Evolutionary conservation across 92 coral and sea anemone genomes (phyloP).

Genomic region (Actinernus sp.): DNA sequence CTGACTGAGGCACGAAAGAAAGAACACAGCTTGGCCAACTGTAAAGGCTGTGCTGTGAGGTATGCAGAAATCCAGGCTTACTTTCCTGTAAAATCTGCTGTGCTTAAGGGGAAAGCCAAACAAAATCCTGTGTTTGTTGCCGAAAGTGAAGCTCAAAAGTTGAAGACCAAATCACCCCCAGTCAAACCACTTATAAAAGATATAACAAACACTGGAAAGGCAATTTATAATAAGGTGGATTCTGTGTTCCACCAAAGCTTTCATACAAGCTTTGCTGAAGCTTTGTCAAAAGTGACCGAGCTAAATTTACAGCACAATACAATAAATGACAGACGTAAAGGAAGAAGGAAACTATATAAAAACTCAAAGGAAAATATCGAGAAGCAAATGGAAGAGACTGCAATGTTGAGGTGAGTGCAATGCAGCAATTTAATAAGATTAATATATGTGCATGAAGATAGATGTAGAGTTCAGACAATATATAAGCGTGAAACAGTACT

Average conservation of each 20-base stretch:
- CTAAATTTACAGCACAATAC: constrained; percentile 28
- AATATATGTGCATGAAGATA: neutral
- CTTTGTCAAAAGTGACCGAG: constrained; percentile 44
- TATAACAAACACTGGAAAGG: constrained; percentile 41
- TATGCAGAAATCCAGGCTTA: constrained; percentile 16
- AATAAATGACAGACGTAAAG: constrained; percentile 22
- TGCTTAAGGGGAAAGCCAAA: constrained; percentile 39
- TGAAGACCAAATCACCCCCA: neutral
- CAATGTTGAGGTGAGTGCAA: constrained; percentile 53
- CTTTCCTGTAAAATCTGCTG: constrained; percentile 35
- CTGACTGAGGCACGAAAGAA: constrained; percentile 19
- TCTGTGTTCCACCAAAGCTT: constrained; percentile 28
- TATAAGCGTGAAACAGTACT: no score
- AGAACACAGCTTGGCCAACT: constrained; percentile 44
- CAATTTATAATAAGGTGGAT: constrained; percentile 25
- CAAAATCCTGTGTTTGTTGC: constrained; percentile 46
- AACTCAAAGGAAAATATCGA: constrained; percentile 41
- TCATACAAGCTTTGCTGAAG: constrained; percentile 35
- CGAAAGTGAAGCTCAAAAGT: constrained; percentile 12
- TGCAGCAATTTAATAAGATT: no score
- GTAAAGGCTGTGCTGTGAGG: constrained; percentile 48
- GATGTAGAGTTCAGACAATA: neutral
- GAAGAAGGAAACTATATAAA: constrained; percentile 24
- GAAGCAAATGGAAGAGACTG: constrained; percentile 54
- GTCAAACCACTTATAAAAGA: constrained; percentile 16